Evolutionary conservation across 2,113 vertebrate species (phyloP), one percentile per base, ranked within the genome.

Genomic region (Actenoides lindsayi): DNA sequence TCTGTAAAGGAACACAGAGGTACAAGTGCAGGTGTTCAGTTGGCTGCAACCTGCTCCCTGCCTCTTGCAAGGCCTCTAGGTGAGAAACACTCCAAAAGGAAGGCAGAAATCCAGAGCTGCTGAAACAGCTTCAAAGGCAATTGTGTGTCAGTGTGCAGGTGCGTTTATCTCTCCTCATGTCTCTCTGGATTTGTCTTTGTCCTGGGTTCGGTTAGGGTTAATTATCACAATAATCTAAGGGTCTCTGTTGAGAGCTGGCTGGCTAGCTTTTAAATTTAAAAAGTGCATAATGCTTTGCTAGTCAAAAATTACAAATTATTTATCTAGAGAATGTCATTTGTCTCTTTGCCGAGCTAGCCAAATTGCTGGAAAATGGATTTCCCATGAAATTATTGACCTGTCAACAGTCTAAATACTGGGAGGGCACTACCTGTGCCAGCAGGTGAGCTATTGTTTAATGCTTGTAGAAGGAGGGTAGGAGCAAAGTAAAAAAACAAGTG

Each of bases 311-410:
- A 48, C 24, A 41, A 67, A 50, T 79, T 48, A 53, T 77, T 82
- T 48, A 69, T 63, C 33, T 41, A 37, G 27, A 56, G 20, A 60
- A 35, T 27, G 31, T 56, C 6, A 37, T 88, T 85, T 54, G 5
- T 67, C 18, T 79, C 57, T 46, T 70, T 39, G 39, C 28, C 14
- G 37, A 87, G 18, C 42, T 79, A 80, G 41, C 35, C 42, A 76
- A 79, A 79, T 50, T 75, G 39, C 62, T 78, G 74, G 73, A 44
- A 74, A 87, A 90, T 39, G 30, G 41, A 59, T 87, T 90, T 87
- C 39, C 33, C 37, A 56, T 71, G 4, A 39, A 85, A 83, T 60
- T 71, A 68, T 28, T 48, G 28, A 44, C 28, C 35, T 60, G 16
- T 24, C 20, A 25, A 84, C 27, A 63, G 31, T 31, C 21, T 54